Evolutionary conservation across 2,113 vertebrate species (phyloP).

Genomic region (Cyanoderma ruficeps): DNA sequence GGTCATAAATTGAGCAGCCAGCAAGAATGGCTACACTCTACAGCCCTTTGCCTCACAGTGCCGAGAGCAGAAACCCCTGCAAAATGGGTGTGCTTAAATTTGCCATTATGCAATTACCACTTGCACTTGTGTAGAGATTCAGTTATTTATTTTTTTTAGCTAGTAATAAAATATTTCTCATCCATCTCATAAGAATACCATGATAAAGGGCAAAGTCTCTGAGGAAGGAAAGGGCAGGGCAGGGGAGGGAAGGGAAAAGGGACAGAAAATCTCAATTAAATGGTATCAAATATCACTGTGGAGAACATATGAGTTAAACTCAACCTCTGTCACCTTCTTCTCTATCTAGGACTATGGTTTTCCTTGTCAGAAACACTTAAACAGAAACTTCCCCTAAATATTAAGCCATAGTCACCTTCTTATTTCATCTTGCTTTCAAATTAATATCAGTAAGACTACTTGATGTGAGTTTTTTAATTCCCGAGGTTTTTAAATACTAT

Average conservation of each 20-base stretch:
- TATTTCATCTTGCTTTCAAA: background rate
- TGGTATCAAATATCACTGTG: background rate
- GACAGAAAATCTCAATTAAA: constrained; percentile 16
- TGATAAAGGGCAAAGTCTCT: background rate
- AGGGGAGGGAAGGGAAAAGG: background rate
- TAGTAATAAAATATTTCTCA: background rate
- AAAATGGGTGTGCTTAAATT: background rate
- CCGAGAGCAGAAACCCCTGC: background rate
- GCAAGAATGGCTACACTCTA: background rate
- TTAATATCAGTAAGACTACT: background rate
- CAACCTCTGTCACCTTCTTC: background rate
- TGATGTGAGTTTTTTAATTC: background rate
- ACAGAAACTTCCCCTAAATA: constrained; percentile 1
- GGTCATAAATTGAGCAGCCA: background rate
- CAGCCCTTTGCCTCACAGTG: background rate
- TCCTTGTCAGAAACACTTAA: background rate
- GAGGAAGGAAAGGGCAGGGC: constrained; percentile 20
- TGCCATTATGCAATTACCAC: background rate
- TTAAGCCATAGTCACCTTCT: background rate
- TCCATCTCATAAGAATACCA: background rate
- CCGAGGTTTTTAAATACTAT: background rate
- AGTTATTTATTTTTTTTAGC: background rate
- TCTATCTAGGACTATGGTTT: background rate
- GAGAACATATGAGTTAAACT: background rate
- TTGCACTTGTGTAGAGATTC: background rate